Evolutionary conservation across 2,888 invertebrate species (phyloP), one percentile per base, ranked within the genome.

Genomic region (Ennomos quercinarius): DNA sequence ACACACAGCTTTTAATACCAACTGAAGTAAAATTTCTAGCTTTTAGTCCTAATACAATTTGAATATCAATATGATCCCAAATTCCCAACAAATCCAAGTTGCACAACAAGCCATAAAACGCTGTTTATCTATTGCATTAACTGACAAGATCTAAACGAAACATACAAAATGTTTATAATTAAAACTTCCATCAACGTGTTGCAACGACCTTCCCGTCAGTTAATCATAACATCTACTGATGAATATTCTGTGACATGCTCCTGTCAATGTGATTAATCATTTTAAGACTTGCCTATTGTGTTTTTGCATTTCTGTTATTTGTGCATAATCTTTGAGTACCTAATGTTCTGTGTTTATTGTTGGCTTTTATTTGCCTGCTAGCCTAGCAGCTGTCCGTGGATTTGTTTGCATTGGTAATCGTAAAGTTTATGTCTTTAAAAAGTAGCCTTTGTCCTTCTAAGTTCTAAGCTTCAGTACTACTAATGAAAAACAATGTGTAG

Each of bases 81-180:
- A 27, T 27, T 49, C 43, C 38, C 13, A 42, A 27, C 12, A 5
- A 35, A n/a, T 37, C 41, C 10, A 51, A 49, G 35, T 64, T 64
- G 42, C 60, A 48, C 52, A 56, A 63, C 51, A 49, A 43, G 47
- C 42, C 51, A 51, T 62, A 60, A 57, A 60, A 60, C 55, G 57
- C 13, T 52, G 54, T 62, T 64, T 51, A 60, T 57, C 57, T 50
- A 36, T 40, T 44, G 54, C 52, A 40, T 39, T 54, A 59, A 59
- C 53, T 43, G 50, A 55, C 55, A 42, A 50, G 42, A 51, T 60
- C 50, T 60, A 42, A 54, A 60, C 55, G 55, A 60, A 50, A 59
- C 59, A 60, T 46, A 42, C 58, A 54, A n/a, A n/a, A 54, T 57
- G 61, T 59, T 65, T 65, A 67, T 67, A 67, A 65, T 67, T 63